Evolutionary conservation across 2,113 vertebrate genomes (phyloP).

Genomic region (Herpailurus yagouaroundi): DNA sequence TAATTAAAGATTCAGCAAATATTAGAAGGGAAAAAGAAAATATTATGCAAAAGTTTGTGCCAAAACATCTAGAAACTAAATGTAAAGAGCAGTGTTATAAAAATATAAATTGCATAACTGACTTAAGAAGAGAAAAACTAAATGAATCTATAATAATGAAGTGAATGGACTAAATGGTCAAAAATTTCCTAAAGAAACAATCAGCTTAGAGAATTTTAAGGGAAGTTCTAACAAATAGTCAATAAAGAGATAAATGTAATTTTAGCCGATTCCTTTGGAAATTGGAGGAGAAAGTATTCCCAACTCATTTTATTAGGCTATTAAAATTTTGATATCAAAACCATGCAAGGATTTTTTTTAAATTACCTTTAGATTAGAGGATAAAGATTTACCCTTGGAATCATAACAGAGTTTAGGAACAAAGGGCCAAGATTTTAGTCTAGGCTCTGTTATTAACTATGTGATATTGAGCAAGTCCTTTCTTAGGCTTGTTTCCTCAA

Average conservation of each 20-base stretch:
- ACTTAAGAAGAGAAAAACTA: not conserved
- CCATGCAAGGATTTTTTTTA: not conserved
- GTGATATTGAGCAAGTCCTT: not conserved
- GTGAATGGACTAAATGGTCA: not conserved
- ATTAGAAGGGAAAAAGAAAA: not conserved
- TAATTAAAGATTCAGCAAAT: not conserved
- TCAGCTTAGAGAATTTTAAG: not conserved
- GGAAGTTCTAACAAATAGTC: not conserved
- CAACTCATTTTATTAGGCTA: not conserved
- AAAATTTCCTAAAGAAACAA: not conserved
- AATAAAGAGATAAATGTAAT: not conserved
- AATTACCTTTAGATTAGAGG: not conserved
- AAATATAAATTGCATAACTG: not conserved
- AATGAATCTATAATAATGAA: not conserved
- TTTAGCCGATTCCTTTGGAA: not conserved
- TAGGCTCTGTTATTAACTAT: not conserved
- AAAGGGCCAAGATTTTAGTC: not conserved
- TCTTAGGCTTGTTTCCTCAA: not conserved
- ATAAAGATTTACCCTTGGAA: not conserved
- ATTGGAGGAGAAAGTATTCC: not conserved
- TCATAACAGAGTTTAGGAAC: not conserved
- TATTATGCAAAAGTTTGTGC: not conserved
- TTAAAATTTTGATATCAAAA: not conserved
- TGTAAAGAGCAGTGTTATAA: not conserved
- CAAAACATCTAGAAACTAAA: not conserved